Percentiles rank a stretch among this genome's conserved stretches.
phyloP scores from a whole-genome alignment of 2,797 vertebrate species.

The Tarsius wallacei region DNA sequence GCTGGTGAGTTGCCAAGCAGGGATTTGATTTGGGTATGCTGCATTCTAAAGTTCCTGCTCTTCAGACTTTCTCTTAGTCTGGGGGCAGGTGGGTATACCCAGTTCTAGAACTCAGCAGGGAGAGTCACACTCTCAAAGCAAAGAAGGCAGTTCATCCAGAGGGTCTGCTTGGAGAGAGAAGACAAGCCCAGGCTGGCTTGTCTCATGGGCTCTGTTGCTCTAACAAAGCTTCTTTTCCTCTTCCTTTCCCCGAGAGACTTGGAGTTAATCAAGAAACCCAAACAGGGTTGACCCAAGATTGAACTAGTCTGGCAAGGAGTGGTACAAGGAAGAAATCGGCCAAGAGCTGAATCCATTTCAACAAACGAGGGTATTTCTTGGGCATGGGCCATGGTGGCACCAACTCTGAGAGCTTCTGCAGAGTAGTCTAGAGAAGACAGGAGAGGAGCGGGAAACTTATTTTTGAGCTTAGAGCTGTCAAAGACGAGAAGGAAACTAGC shows the following conservation, averaged over 20 bases:
- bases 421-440: conserved; percentile 38
- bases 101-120: neutral
- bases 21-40: neutral
- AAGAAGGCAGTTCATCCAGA: neutral
- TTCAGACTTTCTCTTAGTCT: neutral
- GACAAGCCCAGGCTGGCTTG: neutral
- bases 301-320: conserved; percentile 81
- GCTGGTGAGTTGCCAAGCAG: neutral
- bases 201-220: neutral
- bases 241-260: conserved; percentile 8
- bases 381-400: conserved; percentile 65
- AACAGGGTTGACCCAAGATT: conserved; percentile 75
- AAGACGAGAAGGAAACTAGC: conserved; percentile 79
- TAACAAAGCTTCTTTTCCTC: neutral
- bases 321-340: conserved; percentile 65
- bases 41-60: neutral
- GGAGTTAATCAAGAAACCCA: conserved; percentile 68
- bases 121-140: neutral
- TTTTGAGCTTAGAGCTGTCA: conserved; percentile 84
- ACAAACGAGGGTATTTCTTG: conserved; percentile 67
- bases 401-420: conserved; percentile 26
- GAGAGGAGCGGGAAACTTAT: conserved; percentile 55
- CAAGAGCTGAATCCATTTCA: conserved; percentile 69
- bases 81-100: neutral
- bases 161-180: neutral